Evolutionary conservation across 1,140 invertebrate genomes (phyloP), one percentile per base, ranked within the genome.

Genomic region (Listronotus oregonensis): DNA sequence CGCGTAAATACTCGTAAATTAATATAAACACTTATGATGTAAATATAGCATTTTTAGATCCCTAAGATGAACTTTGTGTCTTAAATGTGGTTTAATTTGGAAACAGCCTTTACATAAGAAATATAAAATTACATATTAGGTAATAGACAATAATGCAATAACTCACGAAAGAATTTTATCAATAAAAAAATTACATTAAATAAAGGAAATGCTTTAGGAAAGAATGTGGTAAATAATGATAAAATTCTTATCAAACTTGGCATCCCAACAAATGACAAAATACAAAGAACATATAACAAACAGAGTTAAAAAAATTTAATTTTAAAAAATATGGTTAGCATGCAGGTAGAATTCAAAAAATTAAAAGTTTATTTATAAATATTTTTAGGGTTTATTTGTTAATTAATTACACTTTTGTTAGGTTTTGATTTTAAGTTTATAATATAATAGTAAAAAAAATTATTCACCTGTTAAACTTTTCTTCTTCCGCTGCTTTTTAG

Each of bases 401-500:
- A 56, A 56, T 21, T 42, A 56, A 56, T 39, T 56, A 56, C 42
- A 51, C 8, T 5, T 15, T 43, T 58, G 57, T 49, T 21, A 64
- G 39, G 55, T 64, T 34, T 40, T 44, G 21, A 54, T 34, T 55
- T 34, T 58, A 64, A 32, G 52, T 65, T 60, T 64, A 51, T 34
- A 62, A 62, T 62, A 61, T 56, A 65, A 71, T 71, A 69, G 63
- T 71, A 74, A 75, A 76, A 75, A 70, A 77, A 73, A 70, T 72
- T 72, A 78, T 76, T 92, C 90, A 92, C 90, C 90, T 87, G 90
- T 85, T 82, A 91, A 82, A 81, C 89, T 92, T 86, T 92, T 92
- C 85, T 90, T 91, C 85, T 90, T 90, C 85, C 89, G 88, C 83
- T 91, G 88, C 88, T 93, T 93, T 92, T 93, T 93, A 87, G 90